Percentiles rank a stretch among this genome's conserved stretches.
These are phyloP conservation scores for Anthoscopus minutus DNA, from an alignment of 2,113 vertebrate species.

Conservation along the genomic window DNA sequence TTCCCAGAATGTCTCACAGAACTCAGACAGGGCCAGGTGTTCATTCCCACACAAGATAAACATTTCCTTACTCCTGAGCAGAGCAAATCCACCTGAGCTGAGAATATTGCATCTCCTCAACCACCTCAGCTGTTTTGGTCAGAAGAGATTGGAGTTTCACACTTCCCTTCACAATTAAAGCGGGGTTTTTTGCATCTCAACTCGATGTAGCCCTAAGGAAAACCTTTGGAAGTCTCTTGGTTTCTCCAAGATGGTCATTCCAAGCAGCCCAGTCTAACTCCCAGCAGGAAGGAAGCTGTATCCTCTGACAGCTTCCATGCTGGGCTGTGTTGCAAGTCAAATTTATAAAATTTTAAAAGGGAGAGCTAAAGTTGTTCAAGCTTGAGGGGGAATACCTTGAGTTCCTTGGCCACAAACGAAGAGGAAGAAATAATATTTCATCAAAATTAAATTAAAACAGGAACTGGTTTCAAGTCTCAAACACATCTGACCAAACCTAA, in stretches of 20 bases:
- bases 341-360: neutral
- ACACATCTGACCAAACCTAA: neutral
- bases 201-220: accelerated
- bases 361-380: neutral
- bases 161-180: neutral
- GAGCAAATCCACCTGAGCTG: neutral
- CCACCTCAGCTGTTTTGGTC: neutral
- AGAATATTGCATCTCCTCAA: neutral
- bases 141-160: neutral
- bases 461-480: neutral
- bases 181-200: neutral
- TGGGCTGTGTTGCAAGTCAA: neutral
- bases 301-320: neutral
- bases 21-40: neutral
- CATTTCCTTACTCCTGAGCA: neutral
- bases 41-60: neutral
- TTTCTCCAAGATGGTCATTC: neutral
- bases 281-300: neutral
- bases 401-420: neutral
- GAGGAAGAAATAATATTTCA: neutral
- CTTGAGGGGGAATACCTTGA: neutral
- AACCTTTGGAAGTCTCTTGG: neutral
- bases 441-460: neutral
- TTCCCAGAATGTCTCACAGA: neutral
- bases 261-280: neutral